phyloP scores from a whole-genome alignment of 35 echinoderm and acorn worm species.

The Heliocidaris erythrogramma region DNA sequence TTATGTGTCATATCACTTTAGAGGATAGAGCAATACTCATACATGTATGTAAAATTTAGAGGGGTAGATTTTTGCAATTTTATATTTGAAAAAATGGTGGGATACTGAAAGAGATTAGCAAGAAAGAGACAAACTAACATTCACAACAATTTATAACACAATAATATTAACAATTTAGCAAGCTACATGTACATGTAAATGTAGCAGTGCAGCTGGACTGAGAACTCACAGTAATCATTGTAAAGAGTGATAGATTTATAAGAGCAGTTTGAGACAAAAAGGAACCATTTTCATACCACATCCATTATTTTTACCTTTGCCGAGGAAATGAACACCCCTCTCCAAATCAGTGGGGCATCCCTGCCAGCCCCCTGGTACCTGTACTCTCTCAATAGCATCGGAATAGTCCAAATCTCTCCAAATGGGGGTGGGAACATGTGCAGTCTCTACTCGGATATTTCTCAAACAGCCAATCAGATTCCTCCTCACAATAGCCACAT shows the following conservation, averaged over 20 bases:
- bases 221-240: no score
- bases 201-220: no score
- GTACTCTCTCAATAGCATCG: constrained; percentile 47
- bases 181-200: no score
- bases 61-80: no score
- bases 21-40: no score
- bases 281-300: neutral
- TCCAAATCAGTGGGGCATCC: constrained; percentile 84
- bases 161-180: no score
- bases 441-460: constrained; percentile 72
- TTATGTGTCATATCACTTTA: no score
- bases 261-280: neutral
- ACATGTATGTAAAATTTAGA: no score
- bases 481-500: constrained; percentile 58
- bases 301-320: constrained; percentile 65
- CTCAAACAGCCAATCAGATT: constrained; percentile 83
- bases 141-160: no score
- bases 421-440: constrained; percentile 61
- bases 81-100: no score
- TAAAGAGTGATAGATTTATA: neutral
- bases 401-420: constrained; percentile 83
- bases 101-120: no score
- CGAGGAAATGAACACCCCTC: constrained; percentile 83
- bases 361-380: constrained; percentile 79
- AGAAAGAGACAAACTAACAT: no score